Base-by-base conservation (phyloP, 2,797 vertebrate species). In the Neopelma chrysocephalum region DNA sequence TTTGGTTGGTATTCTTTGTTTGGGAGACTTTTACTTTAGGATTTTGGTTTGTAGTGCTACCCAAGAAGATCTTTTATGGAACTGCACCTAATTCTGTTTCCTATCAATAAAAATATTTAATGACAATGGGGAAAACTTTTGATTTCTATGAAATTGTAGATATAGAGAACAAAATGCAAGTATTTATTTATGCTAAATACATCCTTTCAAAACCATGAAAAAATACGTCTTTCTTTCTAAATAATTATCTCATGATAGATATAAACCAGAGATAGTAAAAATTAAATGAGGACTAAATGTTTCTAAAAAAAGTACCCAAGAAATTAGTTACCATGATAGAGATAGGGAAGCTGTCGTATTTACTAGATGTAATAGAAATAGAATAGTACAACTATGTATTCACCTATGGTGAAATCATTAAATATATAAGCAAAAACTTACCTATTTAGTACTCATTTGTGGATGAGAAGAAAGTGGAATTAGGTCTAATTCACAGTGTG, bases 401-500 rank as follows among this genome's bases (percentile, higher is more conserved):
- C 40, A 58, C 7, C 31, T 10, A 54, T 19, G 4, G 15, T 38
- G 16, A 43, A 50, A 62, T 40, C 8, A 19, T 48, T 42, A 54
- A 25, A 62, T 73, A 70, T 21, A 10, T 11, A 36, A 23, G 6
- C 21, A 38, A 65, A 69, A 50, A 42, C 12, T 6, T n/a, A 2
- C 31, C 60, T 50, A 3, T 61, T 73, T 65, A 40, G 26, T 48
- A 9, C 5, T 65, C 6, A 32, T 60, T 78, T 75, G 25, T 38
- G 12, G 21, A 64, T 15, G 15, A 78, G 32, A 66, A 57, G 9
- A 50, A 50, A 34, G 10, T 14, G 6, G 17, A 85, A 78, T 82
- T 4, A 32, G 25, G 43, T 19, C 15, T 0, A 0, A 36, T 43
- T 56, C 16, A 38, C 6, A 45, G 27, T 51, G n/a, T 64, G 8